Conservation (phyloP, 2,797 vertebrate genomes). For the Chrysocyon brachyurus region DNA sequence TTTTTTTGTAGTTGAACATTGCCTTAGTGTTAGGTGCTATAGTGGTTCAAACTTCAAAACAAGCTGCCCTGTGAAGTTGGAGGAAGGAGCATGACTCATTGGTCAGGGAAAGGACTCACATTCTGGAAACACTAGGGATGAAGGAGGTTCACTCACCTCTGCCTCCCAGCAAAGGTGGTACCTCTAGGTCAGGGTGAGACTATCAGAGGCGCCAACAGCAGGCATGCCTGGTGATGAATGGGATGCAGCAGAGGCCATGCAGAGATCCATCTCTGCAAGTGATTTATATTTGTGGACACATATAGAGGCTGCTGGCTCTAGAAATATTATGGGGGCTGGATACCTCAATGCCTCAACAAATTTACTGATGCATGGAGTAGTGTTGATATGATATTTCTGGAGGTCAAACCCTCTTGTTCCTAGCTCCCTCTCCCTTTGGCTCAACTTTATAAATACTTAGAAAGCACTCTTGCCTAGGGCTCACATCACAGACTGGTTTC, state of each 20-base stretch:
- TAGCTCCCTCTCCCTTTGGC: not conserved
- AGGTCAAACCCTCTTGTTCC: not conserved
- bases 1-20: not conserved
- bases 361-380: not conserved
- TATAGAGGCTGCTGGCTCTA: slow-evolving; percentile 49
- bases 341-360: not conserved
- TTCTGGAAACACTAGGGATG: slow-evolving; percentile 8
- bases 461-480: not conserved
- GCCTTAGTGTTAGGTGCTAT: not conserved
- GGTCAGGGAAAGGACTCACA: slow-evolving; percentile 5
- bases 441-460: slow-evolving; percentile 21
- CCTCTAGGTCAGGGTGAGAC: slow-evolving; percentile 43
- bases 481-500: not conserved
- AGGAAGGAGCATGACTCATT: not conserved
- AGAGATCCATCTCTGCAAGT: slow-evolving; percentile 42
- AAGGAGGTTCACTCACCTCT: slow-evolving; percentile 63
- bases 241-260: slow-evolving; percentile 48
- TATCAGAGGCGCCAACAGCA: slow-evolving; percentile 42
- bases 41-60: not conserved
- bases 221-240: slow-evolving; percentile 72
- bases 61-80: not conserved
- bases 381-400: not conserved
- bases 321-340: slow-evolving; percentile 52
- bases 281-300: slow-evolving; percentile 78
- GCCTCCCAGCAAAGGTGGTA: slow-evolving; percentile 53